phyloP scores from a whole-genome alignment of 2,797 vertebrate species.

The Phataginus tricuspis region DNA sequence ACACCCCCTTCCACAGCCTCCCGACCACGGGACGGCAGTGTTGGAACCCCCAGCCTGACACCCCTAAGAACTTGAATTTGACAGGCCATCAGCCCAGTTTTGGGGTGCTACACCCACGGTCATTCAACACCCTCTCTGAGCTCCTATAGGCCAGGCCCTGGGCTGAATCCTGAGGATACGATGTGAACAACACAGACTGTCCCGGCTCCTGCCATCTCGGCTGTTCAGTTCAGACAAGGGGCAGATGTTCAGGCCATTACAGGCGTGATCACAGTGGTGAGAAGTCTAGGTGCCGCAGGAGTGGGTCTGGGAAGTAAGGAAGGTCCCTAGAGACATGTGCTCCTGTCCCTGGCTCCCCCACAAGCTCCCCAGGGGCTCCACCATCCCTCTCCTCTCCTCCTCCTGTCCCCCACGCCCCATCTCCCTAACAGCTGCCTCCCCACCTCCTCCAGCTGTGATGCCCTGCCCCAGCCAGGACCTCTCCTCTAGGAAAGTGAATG shows the following conservation, averaged over 20 bases:
- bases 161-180: neutral
- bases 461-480: neutral
- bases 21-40: neutral
- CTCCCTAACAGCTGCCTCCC: neutral
- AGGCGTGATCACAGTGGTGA: neutral
- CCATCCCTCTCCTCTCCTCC: neutral
- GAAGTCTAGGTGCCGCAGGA: neutral
- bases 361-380: neutral
- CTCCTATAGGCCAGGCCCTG: neutral
- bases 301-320: neutral
- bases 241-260: neutral
- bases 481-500: neutral
- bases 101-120: rapidly evolving
- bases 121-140: neutral
- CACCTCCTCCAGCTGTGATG: neutral
- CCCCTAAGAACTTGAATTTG: neutral
- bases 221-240: neutral
- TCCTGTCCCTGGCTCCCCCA: neutral
- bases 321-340: neutral
- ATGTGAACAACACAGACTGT: neutral
- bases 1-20: neutral
- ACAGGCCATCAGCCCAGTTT: neutral
- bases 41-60: neutral
- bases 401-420: neutral
- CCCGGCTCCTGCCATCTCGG: rapidly evolving